These are phyloP conservation scores for Terebella lapidaria DNA, from an alignment of 2,888 invertebrate species.

Conservation along the genomic window DNA sequence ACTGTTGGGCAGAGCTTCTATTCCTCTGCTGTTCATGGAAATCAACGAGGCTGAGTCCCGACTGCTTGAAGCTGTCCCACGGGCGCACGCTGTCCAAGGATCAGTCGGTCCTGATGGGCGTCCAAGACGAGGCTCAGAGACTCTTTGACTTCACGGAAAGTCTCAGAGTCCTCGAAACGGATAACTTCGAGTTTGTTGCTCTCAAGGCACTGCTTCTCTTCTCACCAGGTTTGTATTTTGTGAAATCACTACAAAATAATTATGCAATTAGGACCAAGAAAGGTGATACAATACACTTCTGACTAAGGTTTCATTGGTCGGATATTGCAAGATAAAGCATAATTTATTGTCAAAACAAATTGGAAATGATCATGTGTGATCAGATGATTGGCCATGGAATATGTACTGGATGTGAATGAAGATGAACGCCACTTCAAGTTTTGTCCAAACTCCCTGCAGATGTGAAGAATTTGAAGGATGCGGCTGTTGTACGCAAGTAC, in stretches of 20 bases:
- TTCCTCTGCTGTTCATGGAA: slow-evolving; percentile 62
- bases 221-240: slow-evolving; percentile 60
- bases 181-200: slow-evolving; percentile 93
- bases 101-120: slow-evolving; percentile 62
- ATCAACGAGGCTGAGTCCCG: slow-evolving; percentile 64
- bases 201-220: slow-evolving; percentile 90
- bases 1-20: slow-evolving; percentile 80
- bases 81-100: slow-evolving; percentile 64
- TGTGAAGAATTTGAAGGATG: neutral
- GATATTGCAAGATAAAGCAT: too few species aligned
- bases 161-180: slow-evolving; percentile 79
- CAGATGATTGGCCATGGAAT: too few species aligned
- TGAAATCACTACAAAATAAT: too few species aligned
- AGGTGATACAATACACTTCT: too few species aligned
- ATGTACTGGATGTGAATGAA: too few species aligned
- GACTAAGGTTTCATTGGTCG: too few species aligned
- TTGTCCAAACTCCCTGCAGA: too few species aligned
- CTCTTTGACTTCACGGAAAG: slow-evolving; percentile 94
- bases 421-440: too few species aligned
- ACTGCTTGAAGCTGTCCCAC: slow-evolving; percentile 24
- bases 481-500: neutral
- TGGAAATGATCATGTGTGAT: too few species aligned
- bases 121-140: slow-evolving; percentile 82
- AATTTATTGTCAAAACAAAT: too few species aligned
- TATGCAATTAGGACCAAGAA: too few species aligned